Evolutionary conservation across 2,113 vertebrate genomes (phyloP), one percentile per base, ranked within the genome.

Genomic region (Ptilorrhoa leucosticta): DNA sequence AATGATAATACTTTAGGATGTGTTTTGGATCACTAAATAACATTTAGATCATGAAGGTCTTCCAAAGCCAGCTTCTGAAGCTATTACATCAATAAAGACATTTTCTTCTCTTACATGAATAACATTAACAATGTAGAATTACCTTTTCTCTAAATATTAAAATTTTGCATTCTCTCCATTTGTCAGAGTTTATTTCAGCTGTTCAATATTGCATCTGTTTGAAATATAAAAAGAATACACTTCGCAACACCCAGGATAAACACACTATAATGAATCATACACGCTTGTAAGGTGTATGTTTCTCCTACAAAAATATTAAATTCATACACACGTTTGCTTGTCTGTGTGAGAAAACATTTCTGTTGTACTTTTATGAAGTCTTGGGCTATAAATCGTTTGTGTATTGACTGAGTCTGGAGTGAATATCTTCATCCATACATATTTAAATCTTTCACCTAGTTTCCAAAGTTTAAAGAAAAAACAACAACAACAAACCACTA

Each of bases 381-480:
- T 57, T 60, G 4, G n/a, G 15, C 23, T 60, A 73, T 53, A 83
- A 65, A 64, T 77, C 10, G 64, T 9, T 42, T 60, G 24, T 45
- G 10, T 42, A 73, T 39, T 89, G 39, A 76, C 35, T 35, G 19
- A 83, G 18, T 40, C 37, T 57, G 45, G 12, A 83, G 3, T 31
- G 26, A 91, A 61, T 26, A 4, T n/a, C 28, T 90, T 85, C 40
- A 54, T 16, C 11, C 5, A 2, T 17, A 69, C 2, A 9, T 68
- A 70, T 40, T 75, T 56, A 91, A 81, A 87, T 50, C 15, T 65
- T 11, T 37, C 53, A 48, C 14, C 21, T 82, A 60, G 7, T 75
- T 87, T 82, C 57, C n/a, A 80, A 53, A 86, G 30, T 51, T 69
- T 35, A 76, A 85, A 89, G 42, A 31, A 64, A 75, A 88, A 88